Base-by-base conservation (phyloP, 37 sponge, comb jelly and placozoan species). In the Diacarnus erythraeanus region DNA sequence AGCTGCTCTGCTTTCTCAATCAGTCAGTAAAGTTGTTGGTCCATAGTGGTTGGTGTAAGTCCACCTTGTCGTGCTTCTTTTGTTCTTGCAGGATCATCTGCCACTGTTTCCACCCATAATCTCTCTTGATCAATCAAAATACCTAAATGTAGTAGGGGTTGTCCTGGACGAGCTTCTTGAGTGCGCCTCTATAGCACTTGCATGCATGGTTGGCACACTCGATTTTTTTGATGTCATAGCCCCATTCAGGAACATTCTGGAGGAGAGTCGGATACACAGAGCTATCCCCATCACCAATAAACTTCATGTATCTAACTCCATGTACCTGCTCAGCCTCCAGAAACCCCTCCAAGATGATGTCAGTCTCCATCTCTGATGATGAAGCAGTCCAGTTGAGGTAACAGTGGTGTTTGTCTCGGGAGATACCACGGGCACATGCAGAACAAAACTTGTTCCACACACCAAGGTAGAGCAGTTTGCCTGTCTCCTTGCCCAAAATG, bases 171-270 rank as follows among this genome's bases (percentile, higher is more conserved):
- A 87, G 44, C 30, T 72, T 38, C 71, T 87, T 81, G 0, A 80
- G 77, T 3, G 47, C 21, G 15, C 60, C 37, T 3, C 76, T 2
- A 60, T 80, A 87, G 27, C 79, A 78, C 38, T 87, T 87, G 54
- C 72, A 73, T 34, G 87, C 60, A 34, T 87, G 81, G 31, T 87
- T 87, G 0, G 87, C 87, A 69, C 87, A 87, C 47, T 80, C 81
- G 23, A 80, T 36, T 38, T 80, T 80, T 8, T 65, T 51, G 31
- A 80, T 72, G 57, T 31, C 57, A 3, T 43, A 38, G 3, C 81
- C 87, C 79, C 79, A 87, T 54, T 6, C 58, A 23, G 67, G 72
- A 10, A 75, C 87, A 38, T 26, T 42, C 18, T 74, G 18, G 2
- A 78, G 57, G 3, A 87, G 74, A 2, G 81, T 80, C 44, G 81